phyloP scores from a whole-genome alignment of 2,888 invertebrate species.

The Augiades crinisus region DNA sequence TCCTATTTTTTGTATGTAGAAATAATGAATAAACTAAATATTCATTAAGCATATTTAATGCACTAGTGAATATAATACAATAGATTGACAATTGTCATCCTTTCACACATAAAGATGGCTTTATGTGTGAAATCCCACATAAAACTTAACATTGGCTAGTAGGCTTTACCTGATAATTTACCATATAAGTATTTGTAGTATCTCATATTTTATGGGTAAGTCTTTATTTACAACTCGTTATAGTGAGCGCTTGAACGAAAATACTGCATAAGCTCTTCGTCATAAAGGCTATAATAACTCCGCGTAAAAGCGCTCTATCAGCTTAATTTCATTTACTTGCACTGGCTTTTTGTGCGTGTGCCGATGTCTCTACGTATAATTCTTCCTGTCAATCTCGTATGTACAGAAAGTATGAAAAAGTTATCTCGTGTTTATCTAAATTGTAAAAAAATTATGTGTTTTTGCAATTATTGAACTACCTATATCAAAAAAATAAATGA shows the following conservation, averaged over 20 bases:
- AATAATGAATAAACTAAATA: too few species aligned
- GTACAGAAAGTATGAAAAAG: neutral
- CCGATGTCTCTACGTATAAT: neutral
- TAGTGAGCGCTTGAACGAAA: neutral
- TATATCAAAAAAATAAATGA: too few species aligned
- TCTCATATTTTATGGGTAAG: neutral
- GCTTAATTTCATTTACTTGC: neutral
- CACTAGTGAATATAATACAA: too few species aligned
- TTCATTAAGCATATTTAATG: too few species aligned
- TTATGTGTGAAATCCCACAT: too few species aligned
- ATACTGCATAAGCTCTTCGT: neutral
- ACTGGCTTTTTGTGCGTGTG: neutral
- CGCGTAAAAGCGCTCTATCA: neutral
- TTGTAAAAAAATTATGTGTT: too few species aligned
- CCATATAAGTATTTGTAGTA: neutral
- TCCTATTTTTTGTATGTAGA: too few species aligned
- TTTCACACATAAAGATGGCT: too few species aligned
- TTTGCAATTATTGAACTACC: too few species aligned
- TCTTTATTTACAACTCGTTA: neutral
- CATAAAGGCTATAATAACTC: neutral
- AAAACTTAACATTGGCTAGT: too few species aligned
- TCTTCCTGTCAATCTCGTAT: neutral
- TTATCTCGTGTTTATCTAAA: neutral
- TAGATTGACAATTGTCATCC: too few species aligned
- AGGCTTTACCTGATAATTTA: neutral